phyloP scores from a whole-genome alignment of 2,888 invertebrate species.

The Pycnomerus fuliginosus region DNA sequence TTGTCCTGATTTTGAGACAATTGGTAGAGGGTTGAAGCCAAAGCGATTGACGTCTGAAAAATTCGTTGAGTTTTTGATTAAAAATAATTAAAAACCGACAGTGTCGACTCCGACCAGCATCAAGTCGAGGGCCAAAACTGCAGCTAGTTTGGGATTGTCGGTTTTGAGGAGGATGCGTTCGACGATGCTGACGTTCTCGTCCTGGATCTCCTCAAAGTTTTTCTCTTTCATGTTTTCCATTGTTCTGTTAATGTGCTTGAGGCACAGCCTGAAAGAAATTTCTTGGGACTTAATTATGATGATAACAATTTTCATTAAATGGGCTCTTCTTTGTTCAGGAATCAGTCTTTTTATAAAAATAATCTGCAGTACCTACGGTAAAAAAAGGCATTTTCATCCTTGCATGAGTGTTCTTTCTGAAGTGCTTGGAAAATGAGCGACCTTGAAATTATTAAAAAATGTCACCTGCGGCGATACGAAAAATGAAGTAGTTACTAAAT shows the following conservation, averaged over 20 bases:
- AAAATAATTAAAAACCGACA: conserved; percentile 41
- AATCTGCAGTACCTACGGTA: too few species aligned
- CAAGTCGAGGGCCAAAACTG: conserved; percentile 73
- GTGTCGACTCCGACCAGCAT: conserved; percentile 81
- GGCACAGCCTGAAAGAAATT: conserved; percentile 54
- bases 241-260: conserved; percentile 58
- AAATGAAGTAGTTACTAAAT: too few species aligned
- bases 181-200: conserved; percentile 57
- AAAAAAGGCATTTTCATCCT: too few species aligned
- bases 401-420: too few species aligned
- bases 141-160: conserved; percentile 61
- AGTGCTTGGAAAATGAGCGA: too few species aligned
- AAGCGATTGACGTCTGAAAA: conserved; percentile 68
- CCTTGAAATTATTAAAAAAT: too few species aligned
- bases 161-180: conserved; percentile 60
- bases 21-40: conserved; percentile 73
- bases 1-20: conserved; percentile 69
- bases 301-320: too few species aligned
- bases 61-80: neutral
- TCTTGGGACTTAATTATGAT: neutral
- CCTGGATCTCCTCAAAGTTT: conserved; percentile 45
- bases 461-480: too few species aligned
- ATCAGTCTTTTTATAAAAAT: too few species aligned
- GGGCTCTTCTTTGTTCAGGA: too few species aligned
- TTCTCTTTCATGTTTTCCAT: conserved; percentile 54